These are phyloP conservation scores for Poeciliopsis presidionis DNA, from an alignment of 2,797 vertebrate genomes.

Conservation along the genomic window DNA sequence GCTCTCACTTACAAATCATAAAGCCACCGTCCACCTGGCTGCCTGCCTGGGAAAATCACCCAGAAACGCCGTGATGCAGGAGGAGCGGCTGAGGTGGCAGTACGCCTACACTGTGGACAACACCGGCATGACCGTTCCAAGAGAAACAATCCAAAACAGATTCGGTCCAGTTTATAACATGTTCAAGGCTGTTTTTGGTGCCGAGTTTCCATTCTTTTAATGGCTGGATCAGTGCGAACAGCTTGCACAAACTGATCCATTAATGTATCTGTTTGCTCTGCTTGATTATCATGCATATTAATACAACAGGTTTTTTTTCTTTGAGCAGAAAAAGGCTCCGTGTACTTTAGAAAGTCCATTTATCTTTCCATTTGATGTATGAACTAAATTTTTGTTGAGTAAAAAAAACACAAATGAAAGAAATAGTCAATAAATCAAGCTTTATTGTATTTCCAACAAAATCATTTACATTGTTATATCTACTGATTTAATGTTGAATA, in stretches of 20 bases:
- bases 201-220: background rate
- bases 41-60: constrained; percentile 5
- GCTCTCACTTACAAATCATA: background rate
- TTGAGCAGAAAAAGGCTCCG: too few relatives aligned
- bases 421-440: too few relatives aligned
- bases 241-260: background rate
- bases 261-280: background rate
- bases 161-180: background rate
- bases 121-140: background rate
- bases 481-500: too few relatives aligned
- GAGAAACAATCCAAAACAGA: background rate
- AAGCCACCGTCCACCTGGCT: constrained; percentile 7
- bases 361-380: too few relatives aligned
- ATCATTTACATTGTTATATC: too few relatives aligned
- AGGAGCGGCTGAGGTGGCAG: background rate
- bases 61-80: background rate
- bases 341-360: too few relatives aligned
- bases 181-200: constrained; percentile 3
- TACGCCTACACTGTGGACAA: background rate
- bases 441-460: too few relatives aligned
- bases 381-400: too few relatives aligned
- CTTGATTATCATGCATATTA: too few relatives aligned
- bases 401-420: too few relatives aligned
- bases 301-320: too few relatives aligned
- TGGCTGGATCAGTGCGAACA: background rate